These are phyloP conservation scores for Tipula helvola DNA, from an alignment of 2,888 invertebrate genomes.

Conservation along the genomic window DNA sequence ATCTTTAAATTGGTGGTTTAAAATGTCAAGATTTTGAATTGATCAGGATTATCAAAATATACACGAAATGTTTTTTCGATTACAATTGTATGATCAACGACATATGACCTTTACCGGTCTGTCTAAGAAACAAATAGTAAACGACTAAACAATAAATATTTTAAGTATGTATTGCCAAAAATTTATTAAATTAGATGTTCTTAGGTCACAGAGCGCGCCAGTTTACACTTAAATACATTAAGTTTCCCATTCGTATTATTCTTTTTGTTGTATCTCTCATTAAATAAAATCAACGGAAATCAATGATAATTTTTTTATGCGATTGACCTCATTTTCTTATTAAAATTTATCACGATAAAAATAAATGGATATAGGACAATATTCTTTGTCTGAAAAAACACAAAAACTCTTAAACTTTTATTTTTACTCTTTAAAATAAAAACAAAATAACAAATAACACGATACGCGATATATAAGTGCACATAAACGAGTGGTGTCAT, in stretches of 20 bases:
- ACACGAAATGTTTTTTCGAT: too few relatives aligned
- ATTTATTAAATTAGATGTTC: too few relatives aligned
- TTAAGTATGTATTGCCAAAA: too few relatives aligned
- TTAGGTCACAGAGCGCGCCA: too few relatives aligned
- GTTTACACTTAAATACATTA: neutral
- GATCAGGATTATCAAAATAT: too few relatives aligned
- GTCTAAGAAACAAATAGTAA: too few relatives aligned
- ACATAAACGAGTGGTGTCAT: neutral
- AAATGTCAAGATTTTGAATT: too few relatives aligned
- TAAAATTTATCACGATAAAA: slow-evolving; percentile 4
- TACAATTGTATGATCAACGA: too few relatives aligned
- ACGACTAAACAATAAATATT: too few relatives aligned
- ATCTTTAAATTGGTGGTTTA: too few relatives aligned
- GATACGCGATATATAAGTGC: neutral
- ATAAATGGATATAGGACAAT: neutral
- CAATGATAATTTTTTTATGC: neutral
- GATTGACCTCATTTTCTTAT: slow-evolving; percentile 4
- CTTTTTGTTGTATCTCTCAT: neutral
- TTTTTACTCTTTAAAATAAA: neutral
- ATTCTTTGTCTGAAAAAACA: neutral
- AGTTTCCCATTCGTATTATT: neutral
- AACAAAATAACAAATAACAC: neutral
- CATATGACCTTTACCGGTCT: too few relatives aligned
- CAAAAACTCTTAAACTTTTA: neutral
- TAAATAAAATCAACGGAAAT: slow-evolving; percentile 4